phyloP scores from a whole-genome alignment of 2,888 invertebrate genomes.

The Bembecia ichneumoniformis region DNA sequence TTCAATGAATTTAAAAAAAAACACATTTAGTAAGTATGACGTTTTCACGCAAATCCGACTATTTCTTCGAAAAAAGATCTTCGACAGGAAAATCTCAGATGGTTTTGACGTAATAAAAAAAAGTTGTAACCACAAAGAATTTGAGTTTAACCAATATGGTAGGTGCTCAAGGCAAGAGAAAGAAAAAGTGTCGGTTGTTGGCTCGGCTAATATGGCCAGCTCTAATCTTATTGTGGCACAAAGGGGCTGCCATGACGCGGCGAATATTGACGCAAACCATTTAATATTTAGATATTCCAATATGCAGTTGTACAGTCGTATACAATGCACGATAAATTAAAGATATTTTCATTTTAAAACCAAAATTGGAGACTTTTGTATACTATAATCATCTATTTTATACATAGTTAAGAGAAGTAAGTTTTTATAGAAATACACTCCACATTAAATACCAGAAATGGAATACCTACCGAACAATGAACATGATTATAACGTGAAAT shows the following conservation, averaged over 20 bases:
- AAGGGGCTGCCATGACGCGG: constrained; percentile 65
- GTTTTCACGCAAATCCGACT: too few relatives aligned
- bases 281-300: constrained; percentile 67
- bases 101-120: neutral
- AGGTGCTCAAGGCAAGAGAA: constrained; percentile 20
- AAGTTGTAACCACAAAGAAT: neutral
- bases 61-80: neutral
- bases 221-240: constrained; percentile 60
- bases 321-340: neutral
- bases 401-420: too few relatives aligned
- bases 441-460: too few relatives aligned
- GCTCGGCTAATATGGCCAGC: constrained; percentile 54
- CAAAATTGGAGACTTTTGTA: too few relatives aligned
- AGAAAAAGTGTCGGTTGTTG: constrained; percentile 41
- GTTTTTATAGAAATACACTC: too few relatives aligned
- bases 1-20: too few relatives aligned
- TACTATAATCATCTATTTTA: too few relatives aligned
- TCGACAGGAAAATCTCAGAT: neutral
- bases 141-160: neutral
- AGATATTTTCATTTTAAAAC: neutral
- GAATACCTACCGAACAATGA: too few relatives aligned
- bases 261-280: constrained; percentile 61
- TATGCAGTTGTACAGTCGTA: constrained; percentile 39
- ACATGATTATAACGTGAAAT: too few relatives aligned
- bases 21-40: too few relatives aligned